phyloP scores from a whole-genome alignment of 2,888 invertebrate genomes.

The Lochmaea crataegi region DNA sequence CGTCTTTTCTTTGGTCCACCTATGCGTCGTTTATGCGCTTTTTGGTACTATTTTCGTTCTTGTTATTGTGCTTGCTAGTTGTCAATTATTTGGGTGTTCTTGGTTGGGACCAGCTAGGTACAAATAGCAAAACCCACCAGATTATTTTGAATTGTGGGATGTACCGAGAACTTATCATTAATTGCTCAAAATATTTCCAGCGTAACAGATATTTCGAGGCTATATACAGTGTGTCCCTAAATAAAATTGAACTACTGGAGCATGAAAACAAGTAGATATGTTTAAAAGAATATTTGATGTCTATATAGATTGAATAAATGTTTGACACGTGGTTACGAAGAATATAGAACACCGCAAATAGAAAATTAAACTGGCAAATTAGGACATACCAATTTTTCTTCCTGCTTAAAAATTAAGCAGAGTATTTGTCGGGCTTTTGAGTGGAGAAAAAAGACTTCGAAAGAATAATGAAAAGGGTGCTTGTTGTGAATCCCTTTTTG shows the following conservation, averaged over 20 bases:
- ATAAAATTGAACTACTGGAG: not conserved
- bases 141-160: slow-evolving; percentile 62
- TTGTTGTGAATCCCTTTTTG: not conserved
- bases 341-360: no score
- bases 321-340: no score
- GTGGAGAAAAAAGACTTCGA: no score
- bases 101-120: slow-evolving; percentile 74
- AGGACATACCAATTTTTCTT: no score
- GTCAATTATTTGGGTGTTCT: slow-evolving; percentile 78
- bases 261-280: not conserved
- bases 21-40: slow-evolving; percentile 76
- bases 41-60: slow-evolving; percentile 70
- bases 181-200: slow-evolving; percentile 36
- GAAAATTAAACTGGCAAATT: no score
- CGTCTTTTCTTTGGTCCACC: slow-evolving; percentile 80
- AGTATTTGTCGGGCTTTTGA: no score
- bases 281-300: not conserved
- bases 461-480: not conserved
- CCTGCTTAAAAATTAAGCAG: no score
- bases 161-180: slow-evolving; percentile 61
- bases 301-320: no score
- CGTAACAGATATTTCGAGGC: slow-evolving; percentile 6
- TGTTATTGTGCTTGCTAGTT: slow-evolving; percentile 72
- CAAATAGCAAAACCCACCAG: slow-evolving; percentile 70
- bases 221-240: slow-evolving; percentile 4